Percentiles rank a stretch among this genome's conserved stretches.
Conservation (phyloP, 2,113 vertebrate species). For the Lepisosteus oculatus region DNA sequence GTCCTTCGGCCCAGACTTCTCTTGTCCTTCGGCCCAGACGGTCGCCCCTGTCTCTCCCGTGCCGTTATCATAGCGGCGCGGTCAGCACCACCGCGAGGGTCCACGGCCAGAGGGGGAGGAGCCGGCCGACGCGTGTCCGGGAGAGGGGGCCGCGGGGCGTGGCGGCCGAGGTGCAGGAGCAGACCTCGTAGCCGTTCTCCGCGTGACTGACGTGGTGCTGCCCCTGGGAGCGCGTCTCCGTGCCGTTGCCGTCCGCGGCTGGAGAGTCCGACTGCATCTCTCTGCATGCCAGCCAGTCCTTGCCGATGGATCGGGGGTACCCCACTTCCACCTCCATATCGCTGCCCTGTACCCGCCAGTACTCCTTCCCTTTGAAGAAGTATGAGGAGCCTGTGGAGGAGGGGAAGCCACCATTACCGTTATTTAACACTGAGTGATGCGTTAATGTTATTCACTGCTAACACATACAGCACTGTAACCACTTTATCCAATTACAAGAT, state of each 20-base stretch:
- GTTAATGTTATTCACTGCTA: too few species aligned
- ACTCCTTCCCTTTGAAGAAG: constrained; percentile 91
- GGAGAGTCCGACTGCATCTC: constrained; percentile 75
- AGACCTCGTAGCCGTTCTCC: constrained; percentile 80
- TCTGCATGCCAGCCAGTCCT: constrained; percentile 88
- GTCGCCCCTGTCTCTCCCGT: background rate
- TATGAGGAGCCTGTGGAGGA: constrained; percentile 78
- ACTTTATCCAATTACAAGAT: too few species aligned
- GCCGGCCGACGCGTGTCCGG: constrained; percentile 15
- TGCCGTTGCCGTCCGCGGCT: constrained; percentile 49
- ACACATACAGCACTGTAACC: too few species aligned
- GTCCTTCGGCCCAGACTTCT: constrained; percentile 13
- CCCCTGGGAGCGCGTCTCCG: constrained; percentile 56
- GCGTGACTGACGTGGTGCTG: constrained; percentile 69
- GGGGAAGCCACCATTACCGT: constrained; percentile 1
- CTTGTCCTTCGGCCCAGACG: constrained; percentile 6
- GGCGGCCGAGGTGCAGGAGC: constrained; percentile 79
- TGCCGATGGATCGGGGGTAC: constrained; percentile 78
- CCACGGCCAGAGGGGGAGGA: constrained; percentile 55
- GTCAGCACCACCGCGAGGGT: constrained; percentile 44
- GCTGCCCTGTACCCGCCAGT: constrained; percentile 85
- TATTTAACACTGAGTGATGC: too few species aligned
- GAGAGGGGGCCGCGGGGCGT: constrained; percentile 17
- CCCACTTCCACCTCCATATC: constrained; percentile 77
- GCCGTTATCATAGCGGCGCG: constrained; percentile 63